A percentile compares a stretch with the other conserved stretches of the same genome.
Evolutionary conservation across 53 echinoderm and acorn worm species (phyloP).

Genomic region (Henricia sp.): DNA sequence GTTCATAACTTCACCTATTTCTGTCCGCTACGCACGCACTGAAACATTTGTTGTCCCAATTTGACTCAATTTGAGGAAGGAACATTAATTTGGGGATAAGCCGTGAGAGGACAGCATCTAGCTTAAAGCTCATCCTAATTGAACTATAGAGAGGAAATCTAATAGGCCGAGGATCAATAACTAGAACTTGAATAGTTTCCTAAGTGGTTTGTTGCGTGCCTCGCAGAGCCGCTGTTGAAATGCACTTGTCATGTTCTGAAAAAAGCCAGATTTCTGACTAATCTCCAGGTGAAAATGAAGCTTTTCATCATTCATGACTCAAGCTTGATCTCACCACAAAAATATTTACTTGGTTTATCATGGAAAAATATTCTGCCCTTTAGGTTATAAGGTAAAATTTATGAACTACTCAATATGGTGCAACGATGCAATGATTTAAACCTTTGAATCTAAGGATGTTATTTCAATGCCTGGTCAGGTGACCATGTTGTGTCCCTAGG

Average conservation of each 20-base stretch:
- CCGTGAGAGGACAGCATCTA: conserved; percentile 28
- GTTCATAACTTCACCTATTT: background rate
- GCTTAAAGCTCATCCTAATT: conserved; percentile 41
- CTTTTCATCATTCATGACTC: conserved; percentile 9
- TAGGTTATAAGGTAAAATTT: no score
- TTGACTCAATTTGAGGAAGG: conserved; percentile 27
- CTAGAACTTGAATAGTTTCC: conserved; percentile 65
- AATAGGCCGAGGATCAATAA: conserved; percentile 59
- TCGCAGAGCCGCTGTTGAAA: conserved; percentile 27
- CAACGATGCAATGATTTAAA: no score
- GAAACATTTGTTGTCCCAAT: conserved; percentile 9
- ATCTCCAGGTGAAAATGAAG: conserved; percentile 23
- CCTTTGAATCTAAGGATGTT: no score
- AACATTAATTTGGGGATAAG: conserved; percentile 24
- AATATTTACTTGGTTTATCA: no score
- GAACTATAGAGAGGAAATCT: conserved; percentile 33
- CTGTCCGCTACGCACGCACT: background rate
- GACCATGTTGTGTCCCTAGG: no score
- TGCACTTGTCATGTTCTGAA: conserved; percentile 32
- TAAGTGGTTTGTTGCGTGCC: conserved; percentile 52
- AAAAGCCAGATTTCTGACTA: conserved; percentile 30
- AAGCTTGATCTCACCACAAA: no score
- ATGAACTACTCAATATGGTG: no score
- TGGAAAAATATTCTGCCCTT: no score
- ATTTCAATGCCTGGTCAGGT: no score